Evolutionary conservation across 2,888 invertebrate genomes (phyloP), one percentile per base, ranked within the genome.

Genomic region (Pecten maximus): DNA sequence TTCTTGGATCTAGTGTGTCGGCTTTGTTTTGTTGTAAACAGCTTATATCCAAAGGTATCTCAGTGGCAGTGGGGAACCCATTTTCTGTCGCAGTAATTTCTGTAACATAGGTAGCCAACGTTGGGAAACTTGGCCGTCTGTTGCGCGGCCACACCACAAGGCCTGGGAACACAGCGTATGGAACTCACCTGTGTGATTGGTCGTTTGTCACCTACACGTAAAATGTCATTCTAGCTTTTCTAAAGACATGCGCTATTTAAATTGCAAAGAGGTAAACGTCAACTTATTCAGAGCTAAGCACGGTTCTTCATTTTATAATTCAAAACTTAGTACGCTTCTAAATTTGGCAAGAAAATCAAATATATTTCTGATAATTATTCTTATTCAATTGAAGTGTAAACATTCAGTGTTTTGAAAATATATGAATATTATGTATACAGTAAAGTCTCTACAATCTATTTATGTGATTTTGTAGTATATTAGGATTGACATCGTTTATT

Each of bases 191-290:
- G 74, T 74, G 10, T 35, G 74, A 74, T 74, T 74, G 74, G 74
- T 74, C 2, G 74, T 74, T 74, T 74, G 74, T 74, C 74, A 74
- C 35, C 74, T 74, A 28, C 74, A 74, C 74, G 74, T 74, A 74
- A 74, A 74, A 54, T 54, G 54, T 54, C 54, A 54, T 54, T 54
- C 74, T 35, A 28, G 74, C 74, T 74, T 74, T 74, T 74, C 74
- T 74, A 12, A 74, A 74, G 74, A 35, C 74, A 74, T 28, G 74
- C 74, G 74, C 28, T 23, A 74, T 74, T 74, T 28, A 74, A 54
- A 54, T 54, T n/a, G 23, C 19, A 54, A 54, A 54, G 23, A 54
- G 54, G 23, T 6, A 23, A 28, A 74, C 35, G 74, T 35, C 28
- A 23, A 60, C 60, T n/a, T 0, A 23, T 23, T 60, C n/a, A 6